Conservation (phyloP, 2,797 vertebrate species). For the Lophius americanus region DNA sequence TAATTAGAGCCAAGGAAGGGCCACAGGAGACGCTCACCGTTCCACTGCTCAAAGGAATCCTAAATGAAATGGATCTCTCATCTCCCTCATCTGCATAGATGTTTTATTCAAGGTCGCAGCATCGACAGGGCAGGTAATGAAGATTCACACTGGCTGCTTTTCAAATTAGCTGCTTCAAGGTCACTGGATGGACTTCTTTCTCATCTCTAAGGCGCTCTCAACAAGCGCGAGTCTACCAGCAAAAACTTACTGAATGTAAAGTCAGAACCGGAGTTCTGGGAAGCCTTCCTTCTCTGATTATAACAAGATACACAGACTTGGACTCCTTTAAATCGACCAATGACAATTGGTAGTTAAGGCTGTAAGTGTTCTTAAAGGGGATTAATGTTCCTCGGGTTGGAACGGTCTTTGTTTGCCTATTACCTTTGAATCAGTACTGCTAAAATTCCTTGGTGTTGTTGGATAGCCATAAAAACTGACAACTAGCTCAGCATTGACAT, state of each 20-base stretch:
- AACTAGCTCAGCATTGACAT: too few species aligned
- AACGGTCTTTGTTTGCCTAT: too few species aligned
- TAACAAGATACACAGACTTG: slow-evolving; percentile 39
- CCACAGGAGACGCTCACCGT: slow-evolving; percentile 18
- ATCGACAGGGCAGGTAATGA: slow-evolving; percentile 72
- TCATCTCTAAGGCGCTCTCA: slow-evolving; percentile 53
- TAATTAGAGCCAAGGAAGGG: slow-evolving; percentile 31
- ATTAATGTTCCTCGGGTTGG: slow-evolving; percentile 19
- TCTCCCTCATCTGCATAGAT: slow-evolving; percentile 66
- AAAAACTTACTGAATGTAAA: slow-evolving; percentile 9
- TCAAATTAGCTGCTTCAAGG: slow-evolving; percentile 70
- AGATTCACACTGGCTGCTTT: slow-evolving; percentile 75
- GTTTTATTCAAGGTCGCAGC: slow-evolving; percentile 77
- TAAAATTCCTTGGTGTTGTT: too few species aligned
- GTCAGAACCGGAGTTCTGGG: slow-evolving; percentile 11
- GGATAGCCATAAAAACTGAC: too few species aligned
- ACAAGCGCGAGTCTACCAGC: slow-evolving; percentile 34
- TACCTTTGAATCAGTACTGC: too few species aligned
- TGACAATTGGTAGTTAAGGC: slow-evolving; percentile 23
- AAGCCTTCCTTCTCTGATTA: slow-evolving; percentile 15
- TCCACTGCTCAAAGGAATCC: slow-evolving; percentile 38
- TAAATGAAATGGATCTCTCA: slow-evolving; percentile 45
- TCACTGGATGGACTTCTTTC: slow-evolving; percentile 46
- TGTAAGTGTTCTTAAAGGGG: slow-evolving; percentile 31
- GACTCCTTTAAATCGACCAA: slow-evolving; percentile 26